These are phyloP conservation scores for Sebastes aleutianus DNA, from an alignment of 2,797 vertebrate species.

Conservation along the genomic window DNA sequence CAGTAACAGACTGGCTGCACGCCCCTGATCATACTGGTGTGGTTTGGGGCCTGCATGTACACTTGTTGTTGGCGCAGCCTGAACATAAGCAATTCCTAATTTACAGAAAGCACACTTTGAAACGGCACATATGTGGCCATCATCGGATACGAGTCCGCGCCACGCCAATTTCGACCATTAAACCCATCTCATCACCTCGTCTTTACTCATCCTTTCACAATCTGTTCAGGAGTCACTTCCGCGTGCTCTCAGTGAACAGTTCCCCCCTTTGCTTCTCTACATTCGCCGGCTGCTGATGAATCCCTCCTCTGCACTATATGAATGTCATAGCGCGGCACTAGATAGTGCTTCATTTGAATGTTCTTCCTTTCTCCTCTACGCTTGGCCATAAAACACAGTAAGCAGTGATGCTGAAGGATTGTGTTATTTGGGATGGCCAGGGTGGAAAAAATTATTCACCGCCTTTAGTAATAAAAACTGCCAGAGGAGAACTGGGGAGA, in stretches of 20 bases:
- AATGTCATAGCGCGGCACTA: slow-evolving; percentile 39
- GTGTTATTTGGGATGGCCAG: slow-evolving; percentile 69
- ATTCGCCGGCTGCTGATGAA: slow-evolving; percentile 43
- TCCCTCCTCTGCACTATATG: slow-evolving; percentile 42
- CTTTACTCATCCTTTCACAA: slow-evolving; percentile 15
- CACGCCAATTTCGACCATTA: slow-evolving; percentile 11
- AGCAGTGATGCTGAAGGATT: slow-evolving; percentile 70
- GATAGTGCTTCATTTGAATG: slow-evolving; percentile 69
- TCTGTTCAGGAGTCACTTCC: slow-evolving; percentile 17
- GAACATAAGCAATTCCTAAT: slow-evolving; percentile 67
- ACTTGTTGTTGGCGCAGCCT: slow-evolving; percentile 65
- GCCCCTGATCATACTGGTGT: slow-evolving; percentile 66
- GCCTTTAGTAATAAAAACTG: slow-evolving; percentile 74
- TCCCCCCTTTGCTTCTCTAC: background rate
- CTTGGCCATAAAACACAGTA: slow-evolving; percentile 68
- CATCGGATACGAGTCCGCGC: background rate
- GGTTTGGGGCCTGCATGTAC: slow-evolving; percentile 74
- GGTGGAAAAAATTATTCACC: slow-evolving; percentile 70
- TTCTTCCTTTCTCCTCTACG: slow-evolving; percentile 62
- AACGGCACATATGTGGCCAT: slow-evolving; percentile 49
- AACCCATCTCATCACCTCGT: background rate
- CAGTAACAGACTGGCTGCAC: slow-evolving; percentile 59
- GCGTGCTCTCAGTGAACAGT: background rate
- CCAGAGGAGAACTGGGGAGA: slow-evolving; percentile 70
- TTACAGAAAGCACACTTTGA: slow-evolving; percentile 59